phyloP scores from a whole-genome alignment of 2,888 invertebrate species.

The Xanthorhoe designata region DNA sequence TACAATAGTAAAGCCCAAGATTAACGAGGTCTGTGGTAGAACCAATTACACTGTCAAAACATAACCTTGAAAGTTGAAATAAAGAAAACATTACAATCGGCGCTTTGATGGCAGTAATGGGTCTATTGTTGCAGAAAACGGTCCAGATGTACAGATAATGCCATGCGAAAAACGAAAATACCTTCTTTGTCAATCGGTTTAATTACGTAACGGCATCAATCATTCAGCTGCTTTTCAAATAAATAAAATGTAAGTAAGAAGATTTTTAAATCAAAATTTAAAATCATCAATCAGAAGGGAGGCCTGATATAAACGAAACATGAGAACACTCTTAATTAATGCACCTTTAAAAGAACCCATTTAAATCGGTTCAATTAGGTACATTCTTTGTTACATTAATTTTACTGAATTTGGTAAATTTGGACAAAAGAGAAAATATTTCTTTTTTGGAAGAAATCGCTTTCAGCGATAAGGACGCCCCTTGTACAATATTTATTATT shows the following conservation, averaged over 20 bases:
- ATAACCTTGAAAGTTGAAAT: conserved; percentile 74
- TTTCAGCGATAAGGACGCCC: too few relatives aligned
- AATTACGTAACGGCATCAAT: conserved; percentile 20
- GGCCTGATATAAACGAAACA: too few relatives aligned
- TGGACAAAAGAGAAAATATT: neutral
- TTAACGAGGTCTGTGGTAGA: conserved; percentile 58
- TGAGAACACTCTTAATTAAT: too few relatives aligned
- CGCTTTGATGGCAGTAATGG: conserved; percentile 69
- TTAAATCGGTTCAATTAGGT: too few relatives aligned
- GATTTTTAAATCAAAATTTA: too few relatives aligned
- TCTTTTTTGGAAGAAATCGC: too few relatives aligned
- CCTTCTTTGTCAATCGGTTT: conserved; percentile 59
- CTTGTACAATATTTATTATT: too few relatives aligned
- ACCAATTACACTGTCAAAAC: conserved; percentile 79
- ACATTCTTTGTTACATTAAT: too few relatives aligned
- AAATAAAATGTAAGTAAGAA: neutral
- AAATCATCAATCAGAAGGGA: too few relatives aligned
- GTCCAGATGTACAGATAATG: conserved; percentile 68
- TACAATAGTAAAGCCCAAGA: conserved; percentile 59
- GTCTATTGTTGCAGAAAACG: conserved; percentile 72
- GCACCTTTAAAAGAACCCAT: too few relatives aligned
- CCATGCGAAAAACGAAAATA: conserved; percentile 75
- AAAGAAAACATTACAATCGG: conserved; percentile 70
- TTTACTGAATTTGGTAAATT: too few relatives aligned
- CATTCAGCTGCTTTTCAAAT: conserved; percentile 1